Evolutionary conservation across 2,113 vertebrate genomes (phyloP).

Genomic region (Scopus umbretta): DNA sequence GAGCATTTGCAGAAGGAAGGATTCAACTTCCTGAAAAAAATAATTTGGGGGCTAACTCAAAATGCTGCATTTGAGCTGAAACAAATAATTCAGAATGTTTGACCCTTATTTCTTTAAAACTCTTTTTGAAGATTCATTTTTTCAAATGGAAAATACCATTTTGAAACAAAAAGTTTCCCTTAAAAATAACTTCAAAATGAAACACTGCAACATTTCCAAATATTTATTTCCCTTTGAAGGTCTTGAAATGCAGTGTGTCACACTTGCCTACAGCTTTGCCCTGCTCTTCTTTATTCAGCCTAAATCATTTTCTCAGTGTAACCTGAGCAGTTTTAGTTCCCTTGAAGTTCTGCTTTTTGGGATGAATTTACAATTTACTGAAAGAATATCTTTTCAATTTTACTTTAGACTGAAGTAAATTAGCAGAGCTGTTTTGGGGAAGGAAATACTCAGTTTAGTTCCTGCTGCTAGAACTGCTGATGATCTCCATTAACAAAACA

Average conservation of each 20-base stretch:
- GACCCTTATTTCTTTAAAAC: neutral
- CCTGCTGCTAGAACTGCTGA: slow-evolving; percentile 19
- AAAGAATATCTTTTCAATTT: neutral
- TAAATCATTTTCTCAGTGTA: neutral
- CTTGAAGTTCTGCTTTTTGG: slow-evolving; percentile 1
- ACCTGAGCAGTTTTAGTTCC: neutral
- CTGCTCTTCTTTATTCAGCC: neutral
- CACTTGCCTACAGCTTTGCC: neutral
- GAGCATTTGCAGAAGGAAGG: neutral
- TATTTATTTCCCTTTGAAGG: slow-evolving; percentile 35
- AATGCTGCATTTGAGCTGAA: neutral
- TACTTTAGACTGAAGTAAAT: slow-evolving; percentile 2
- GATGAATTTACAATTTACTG: neutral
- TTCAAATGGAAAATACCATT: neutral
- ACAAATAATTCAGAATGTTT: neutral
- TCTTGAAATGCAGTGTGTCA: neutral
- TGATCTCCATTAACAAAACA: neutral
- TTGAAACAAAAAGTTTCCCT: neutral
- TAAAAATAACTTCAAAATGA: slow-evolving; percentile 4
- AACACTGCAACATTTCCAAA: neutral
- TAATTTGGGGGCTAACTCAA: neutral
- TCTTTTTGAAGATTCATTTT: neutral
- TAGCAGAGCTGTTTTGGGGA: neutral
- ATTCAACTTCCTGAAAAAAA: neutral
- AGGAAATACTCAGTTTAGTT: slow-evolving; percentile 4